phyloP scores from a whole-genome alignment of 1,140 invertebrate species.

The Heliconius hewitsoni region DNA sequence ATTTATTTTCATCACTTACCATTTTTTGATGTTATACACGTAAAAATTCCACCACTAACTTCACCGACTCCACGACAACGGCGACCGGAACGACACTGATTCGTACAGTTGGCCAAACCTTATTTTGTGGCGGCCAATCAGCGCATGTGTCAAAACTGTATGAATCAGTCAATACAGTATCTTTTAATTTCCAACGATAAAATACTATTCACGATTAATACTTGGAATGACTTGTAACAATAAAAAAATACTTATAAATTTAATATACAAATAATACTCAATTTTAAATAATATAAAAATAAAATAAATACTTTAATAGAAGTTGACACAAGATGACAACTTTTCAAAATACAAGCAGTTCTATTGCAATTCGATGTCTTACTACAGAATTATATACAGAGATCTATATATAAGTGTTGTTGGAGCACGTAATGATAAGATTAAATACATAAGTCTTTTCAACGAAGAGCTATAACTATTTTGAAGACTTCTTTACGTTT shows the following conservation, averaged over 20 bases:
- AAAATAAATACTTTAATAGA: slow-evolving; percentile 28
- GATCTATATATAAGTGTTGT: slow-evolving; percentile 50
- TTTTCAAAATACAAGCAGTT: slow-evolving; percentile 55
- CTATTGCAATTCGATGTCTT: slow-evolving; percentile 40
- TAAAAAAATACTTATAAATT: slow-evolving; percentile 17
- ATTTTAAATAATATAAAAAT: slow-evolving; percentile 9
- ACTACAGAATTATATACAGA: slow-evolving; percentile 45
- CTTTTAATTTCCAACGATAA: slow-evolving; percentile 43
- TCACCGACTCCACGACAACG: slow-evolving; percentile 78
- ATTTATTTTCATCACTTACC: slow-evolving; percentile 76
- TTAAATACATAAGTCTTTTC: slow-evolving; percentile 55
- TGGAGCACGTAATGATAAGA: slow-evolving; percentile 50
- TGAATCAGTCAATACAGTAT: slow-evolving; percentile 57
- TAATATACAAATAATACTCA: background rate
- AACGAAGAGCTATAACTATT: slow-evolving; percentile 47
- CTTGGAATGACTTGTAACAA: slow-evolving; percentile 30
- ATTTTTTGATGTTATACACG: slow-evolving; percentile 80
- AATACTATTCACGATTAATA: slow-evolving; percentile 21
- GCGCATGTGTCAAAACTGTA: slow-evolving; percentile 77
- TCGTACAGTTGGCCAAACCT: slow-evolving; percentile 73
- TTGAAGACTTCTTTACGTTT: slow-evolving; percentile 48
- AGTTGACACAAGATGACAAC: slow-evolving; percentile 59
- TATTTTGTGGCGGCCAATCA: slow-evolving; percentile 68
- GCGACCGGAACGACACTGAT: slow-evolving; percentile 79
- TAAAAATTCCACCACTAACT: slow-evolving; percentile 79